These are phyloP conservation scores for Mesopsocus fuscifrons DNA, from an alignment of 2,888 invertebrate species.

Conservation along the genomic window DNA sequence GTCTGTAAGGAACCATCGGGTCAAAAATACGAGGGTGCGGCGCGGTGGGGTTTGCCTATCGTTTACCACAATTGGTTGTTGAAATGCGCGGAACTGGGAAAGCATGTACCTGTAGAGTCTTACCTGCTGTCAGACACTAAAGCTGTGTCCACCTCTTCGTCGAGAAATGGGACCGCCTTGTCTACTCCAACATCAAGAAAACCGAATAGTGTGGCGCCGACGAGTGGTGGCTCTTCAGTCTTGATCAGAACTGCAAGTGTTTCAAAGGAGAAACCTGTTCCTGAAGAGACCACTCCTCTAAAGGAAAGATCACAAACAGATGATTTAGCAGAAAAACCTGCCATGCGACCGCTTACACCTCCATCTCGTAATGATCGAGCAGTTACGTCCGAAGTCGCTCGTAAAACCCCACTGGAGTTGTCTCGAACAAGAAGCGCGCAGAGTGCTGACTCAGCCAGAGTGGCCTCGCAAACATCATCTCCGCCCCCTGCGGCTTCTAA, in stretches of 20 bases:
- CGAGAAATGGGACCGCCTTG: not conserved
- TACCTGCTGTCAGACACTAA: slow-evolving; percentile 33
- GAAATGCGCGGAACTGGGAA: slow-evolving; percentile 39
- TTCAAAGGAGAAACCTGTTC: not conserved
- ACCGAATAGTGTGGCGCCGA: not conserved
- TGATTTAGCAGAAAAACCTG: not conserved
- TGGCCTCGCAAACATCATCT: too few species aligned
- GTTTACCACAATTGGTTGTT: slow-evolving; percentile 59
- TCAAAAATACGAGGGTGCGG: slow-evolving; percentile 62
- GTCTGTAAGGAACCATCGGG: slow-evolving; percentile 53
- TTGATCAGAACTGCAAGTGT: too few species aligned
- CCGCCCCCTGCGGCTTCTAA: not conserved
- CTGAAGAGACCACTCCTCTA: not conserved
- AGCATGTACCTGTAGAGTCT: slow-evolving; percentile 31
- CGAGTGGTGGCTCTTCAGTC: too few species aligned
- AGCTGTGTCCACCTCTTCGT: not conserved
- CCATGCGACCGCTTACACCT: not conserved
- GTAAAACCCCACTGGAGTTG: not conserved
- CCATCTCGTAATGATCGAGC: not conserved
- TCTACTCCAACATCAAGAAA: too few species aligned
- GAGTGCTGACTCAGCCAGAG: too few species aligned
- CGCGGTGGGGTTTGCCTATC: slow-evolving; percentile 72
- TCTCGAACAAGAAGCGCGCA: not conserved
- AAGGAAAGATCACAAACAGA: not conserved
- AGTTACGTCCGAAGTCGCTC: not conserved